These are phyloP conservation scores for Prionace glauca DNA, from an alignment of 2,797 vertebrate genomes.

Conservation along the genomic window DNA sequence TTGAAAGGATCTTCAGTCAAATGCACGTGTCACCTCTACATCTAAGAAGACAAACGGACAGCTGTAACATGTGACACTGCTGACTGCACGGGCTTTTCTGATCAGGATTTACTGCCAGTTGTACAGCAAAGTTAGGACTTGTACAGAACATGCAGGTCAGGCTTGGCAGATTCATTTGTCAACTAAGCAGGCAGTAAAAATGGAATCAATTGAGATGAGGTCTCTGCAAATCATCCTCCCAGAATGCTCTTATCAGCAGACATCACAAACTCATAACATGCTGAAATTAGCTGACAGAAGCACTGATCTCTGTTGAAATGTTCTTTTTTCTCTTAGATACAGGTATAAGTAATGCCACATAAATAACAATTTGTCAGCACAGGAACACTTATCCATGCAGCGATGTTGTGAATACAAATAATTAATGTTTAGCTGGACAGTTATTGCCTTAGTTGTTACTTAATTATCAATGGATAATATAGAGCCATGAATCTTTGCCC, in stretches of 20 bases:
- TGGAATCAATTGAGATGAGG: conserved; percentile 10
- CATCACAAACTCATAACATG: background rate
- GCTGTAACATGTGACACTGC: background rate
- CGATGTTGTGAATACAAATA: background rate
- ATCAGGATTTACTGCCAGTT: background rate
- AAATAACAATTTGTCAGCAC: background rate
- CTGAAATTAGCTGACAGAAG: background rate
- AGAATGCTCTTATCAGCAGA: background rate
- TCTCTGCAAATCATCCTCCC: conserved; percentile 1
- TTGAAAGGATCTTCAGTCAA: background rate
- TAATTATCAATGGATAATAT: background rate
- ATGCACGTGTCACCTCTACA: background rate
- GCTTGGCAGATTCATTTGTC: background rate
- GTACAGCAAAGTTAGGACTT: background rate
- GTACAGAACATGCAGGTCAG: background rate
- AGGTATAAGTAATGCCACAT: background rate
- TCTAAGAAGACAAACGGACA: background rate
- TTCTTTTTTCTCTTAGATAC: background rate
- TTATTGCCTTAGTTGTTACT: background rate
- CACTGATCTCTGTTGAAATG: conserved; percentile 12
- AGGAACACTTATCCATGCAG: background rate
- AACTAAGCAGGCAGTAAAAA: conserved; percentile 7
- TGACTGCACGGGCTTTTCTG: background rate
- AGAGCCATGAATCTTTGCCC: background rate
- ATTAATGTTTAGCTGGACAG: background rate